Evolutionary conservation across 2,797 vertebrate species (phyloP), one percentile per base, ranked within the genome.

Genomic region (Rhabdophis nuchalis): DNA sequence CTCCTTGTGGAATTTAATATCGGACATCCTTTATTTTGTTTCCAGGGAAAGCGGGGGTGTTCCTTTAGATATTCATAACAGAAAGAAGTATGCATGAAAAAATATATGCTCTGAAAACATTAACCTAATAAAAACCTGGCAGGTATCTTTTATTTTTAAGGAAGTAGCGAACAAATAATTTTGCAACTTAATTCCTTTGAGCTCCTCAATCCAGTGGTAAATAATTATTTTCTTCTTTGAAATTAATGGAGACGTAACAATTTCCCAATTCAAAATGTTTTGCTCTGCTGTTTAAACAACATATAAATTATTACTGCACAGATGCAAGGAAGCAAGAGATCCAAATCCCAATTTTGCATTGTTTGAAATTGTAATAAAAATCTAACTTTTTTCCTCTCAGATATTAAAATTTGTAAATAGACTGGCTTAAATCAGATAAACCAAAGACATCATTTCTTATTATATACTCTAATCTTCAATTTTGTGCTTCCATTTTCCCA

Each of bases 91-190:
- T 0, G 0, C 56, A 89, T 92, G 82, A 90, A 86, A 90, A 93
- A 94, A 94, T 87, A 87, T 1, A 20, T 92, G 86, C 77, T 90
- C 52, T 58, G 56, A 54, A 93, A 96, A 77, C 23, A 89, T 87
- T 88, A 93, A 89, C 90, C 95, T 90, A 64, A 92, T 77, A 86
- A 95, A 95, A 93, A 87, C 54, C 25, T 92, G 90, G n/a, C n/a
- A 91, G 58, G 85, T 32, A 88, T 41, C 56, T 95, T 93, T 58
- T 94, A 86, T 91, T 93, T 77, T 93, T 90, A 93, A 90, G 86
- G 36, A 57, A 82, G 91, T 23, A 93, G 20, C 90, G 89, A 93
- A 90, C 86, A n/a, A 20, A 52, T 41, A 23, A 32, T 46, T 92
- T 87, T 92, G 5, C 61, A 89, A 87, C 57, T 46, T 91, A 82